Conservation (phyloP, 2,113 vertebrate species). For the Drymodes brunneopygia region DNA sequence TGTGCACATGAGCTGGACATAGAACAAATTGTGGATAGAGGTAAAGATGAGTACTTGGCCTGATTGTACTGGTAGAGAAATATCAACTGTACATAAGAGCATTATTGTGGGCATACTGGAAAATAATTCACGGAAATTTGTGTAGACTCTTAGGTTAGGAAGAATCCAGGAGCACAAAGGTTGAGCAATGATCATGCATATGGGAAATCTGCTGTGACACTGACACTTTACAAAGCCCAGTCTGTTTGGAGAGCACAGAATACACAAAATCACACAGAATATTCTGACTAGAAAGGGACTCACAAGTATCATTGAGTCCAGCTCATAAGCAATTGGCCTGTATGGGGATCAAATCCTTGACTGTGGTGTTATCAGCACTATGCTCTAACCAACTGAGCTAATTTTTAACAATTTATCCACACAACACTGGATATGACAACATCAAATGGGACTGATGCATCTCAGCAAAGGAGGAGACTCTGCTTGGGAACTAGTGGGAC, state of each 20-base stretch:
- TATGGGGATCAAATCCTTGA: neutral
- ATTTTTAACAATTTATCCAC: neutral
- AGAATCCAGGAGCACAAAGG: neutral
- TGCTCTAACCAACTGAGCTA: neutral
- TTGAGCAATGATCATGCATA: neutral
- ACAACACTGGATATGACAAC: neutral
- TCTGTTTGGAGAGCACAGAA: neutral
- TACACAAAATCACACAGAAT: neutral
- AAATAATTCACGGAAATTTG: neutral
- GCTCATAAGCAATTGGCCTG: neutral
- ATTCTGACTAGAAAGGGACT: neutral
- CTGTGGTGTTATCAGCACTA: neutral
- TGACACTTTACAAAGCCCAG: neutral
- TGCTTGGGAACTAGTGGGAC: neutral
- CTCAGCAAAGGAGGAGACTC: neutral
- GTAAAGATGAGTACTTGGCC: neutral
- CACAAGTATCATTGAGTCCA: neutral
- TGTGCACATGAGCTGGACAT: neutral
- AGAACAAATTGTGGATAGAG: neutral
- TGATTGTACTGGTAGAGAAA: neutral
- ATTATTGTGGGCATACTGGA: neutral
- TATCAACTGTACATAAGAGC: neutral
- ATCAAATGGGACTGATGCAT: neutral
- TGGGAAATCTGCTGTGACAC: neutral
- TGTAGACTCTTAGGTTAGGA: neutral